Percentiles rank a stretch among this genome's conserved stretches.
phyloP scores from a whole-genome alignment of 2,797 vertebrate genomes.

The Anguilla anguilla region DNA sequence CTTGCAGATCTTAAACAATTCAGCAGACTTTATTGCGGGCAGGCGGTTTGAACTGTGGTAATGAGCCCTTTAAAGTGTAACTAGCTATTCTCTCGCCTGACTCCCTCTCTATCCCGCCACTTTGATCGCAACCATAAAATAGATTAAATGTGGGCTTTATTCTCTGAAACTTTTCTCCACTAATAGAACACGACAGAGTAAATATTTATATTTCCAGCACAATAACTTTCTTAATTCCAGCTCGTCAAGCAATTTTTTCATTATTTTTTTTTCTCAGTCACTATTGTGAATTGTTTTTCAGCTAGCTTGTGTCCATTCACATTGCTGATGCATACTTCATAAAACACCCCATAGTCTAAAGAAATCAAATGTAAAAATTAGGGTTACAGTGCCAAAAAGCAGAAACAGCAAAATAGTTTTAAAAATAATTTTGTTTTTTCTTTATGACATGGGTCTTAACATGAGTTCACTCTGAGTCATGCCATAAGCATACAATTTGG shows the following conservation, averaged over 20 bases:
- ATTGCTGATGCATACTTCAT: neutral
- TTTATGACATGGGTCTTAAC: neutral
- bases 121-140: constrained; percentile 37
- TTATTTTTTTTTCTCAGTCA: neutral
- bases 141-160: constrained; percentile 33
- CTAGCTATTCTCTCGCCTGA: constrained; percentile 14
- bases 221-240: constrained; percentile 13
- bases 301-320: neutral
- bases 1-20: constrained; percentile 35
- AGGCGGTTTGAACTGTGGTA: constrained; percentile 31
- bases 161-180: constrained; percentile 15
- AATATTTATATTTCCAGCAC: constrained; percentile 30
- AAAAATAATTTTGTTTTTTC: neutral
- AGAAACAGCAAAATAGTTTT: neutral
- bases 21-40: constrained; percentile 28
- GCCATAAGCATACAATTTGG: neutral
- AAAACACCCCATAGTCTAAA: neutral
- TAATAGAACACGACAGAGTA: constrained; percentile 32
- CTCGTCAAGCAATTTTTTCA: neutral
- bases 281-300: neutral
- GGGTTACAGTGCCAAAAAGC: neutral
- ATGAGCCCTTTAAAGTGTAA: constrained; percentile 35
- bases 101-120: neutral
- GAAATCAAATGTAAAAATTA: neutral
- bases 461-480: neutral